These are phyloP conservation scores for Gnathonemus echidnorhynchus DNA, from an alignment of 2,113 vertebrate genomes.

Conservation along the genomic window DNA sequence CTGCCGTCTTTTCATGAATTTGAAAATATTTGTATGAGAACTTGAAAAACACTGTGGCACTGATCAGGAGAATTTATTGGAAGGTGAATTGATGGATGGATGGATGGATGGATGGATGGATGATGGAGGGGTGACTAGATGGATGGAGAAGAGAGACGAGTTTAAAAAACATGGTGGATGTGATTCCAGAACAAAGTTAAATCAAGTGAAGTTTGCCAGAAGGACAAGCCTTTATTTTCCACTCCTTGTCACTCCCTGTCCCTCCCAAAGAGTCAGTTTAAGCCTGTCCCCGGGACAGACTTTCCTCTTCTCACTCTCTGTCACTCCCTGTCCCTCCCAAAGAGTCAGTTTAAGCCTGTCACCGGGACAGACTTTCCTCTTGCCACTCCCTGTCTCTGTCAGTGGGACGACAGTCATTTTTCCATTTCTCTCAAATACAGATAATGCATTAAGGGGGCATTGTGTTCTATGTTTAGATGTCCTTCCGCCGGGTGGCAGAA, in stretches of 20 bases:
- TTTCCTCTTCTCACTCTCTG: background rate
- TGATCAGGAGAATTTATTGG: background rate
- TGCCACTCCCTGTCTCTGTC: slow-evolving; percentile 23
- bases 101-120: background rate
- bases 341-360: background rate
- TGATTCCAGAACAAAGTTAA: background rate
- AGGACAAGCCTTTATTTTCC: background rate
- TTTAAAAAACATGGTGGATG: slow-evolving; percentile 24
- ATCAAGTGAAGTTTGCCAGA: background rate
- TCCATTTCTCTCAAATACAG: slow-evolving; percentile 25
- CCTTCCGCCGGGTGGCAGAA: slow-evolving; percentile 38
- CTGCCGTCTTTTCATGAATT: background rate
- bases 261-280: background rate
- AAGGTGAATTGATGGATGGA: background rate
- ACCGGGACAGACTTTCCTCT: background rate
- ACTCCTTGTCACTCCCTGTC: background rate
- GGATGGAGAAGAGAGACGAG: background rate
- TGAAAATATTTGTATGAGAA: background rate
- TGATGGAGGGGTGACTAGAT: background rate
- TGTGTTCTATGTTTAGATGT: slow-evolving; percentile 47
- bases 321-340: background rate
- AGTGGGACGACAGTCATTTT: slow-evolving; percentile 30
- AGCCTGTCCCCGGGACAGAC: background rate
- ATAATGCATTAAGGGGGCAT: slow-evolving; percentile 28
- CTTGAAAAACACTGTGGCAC: background rate